Conservation (phyloP, 2,113 vertebrate genomes). For the Trematomus loennbergii region DNA sequence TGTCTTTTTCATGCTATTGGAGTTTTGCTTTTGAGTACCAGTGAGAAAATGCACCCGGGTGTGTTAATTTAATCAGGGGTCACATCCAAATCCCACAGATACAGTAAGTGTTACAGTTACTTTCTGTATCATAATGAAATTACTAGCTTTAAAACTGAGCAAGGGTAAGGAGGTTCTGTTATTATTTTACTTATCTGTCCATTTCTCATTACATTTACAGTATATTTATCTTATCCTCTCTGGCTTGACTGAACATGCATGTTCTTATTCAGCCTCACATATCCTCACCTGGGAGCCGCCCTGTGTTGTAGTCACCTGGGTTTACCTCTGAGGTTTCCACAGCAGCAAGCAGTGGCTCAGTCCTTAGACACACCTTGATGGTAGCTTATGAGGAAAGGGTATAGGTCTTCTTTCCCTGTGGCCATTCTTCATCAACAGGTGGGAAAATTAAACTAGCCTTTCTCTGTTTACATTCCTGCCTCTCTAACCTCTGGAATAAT, state of each 20-base stretch:
- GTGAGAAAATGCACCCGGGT: not conserved
- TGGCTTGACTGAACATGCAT: not conserved
- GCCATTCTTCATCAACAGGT: conserved; percentile 10
- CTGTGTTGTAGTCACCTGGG: conserved; percentile 1
- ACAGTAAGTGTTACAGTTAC: not conserved
- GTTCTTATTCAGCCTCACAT: not conserved
- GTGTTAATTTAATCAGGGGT: not conserved
- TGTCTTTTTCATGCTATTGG: not conserved
- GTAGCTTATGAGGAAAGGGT: not conserved
- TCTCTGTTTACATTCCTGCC: not conserved
- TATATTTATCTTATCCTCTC: not conserved
- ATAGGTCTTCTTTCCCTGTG: not conserved
- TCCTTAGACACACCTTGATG: conserved; percentile 25
- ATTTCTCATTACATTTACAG: not conserved
- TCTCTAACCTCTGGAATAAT: not conserved
- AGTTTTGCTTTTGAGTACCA: not conserved
- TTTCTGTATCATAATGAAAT: not conserved
- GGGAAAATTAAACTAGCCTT: conserved; percentile 1
- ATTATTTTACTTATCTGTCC: not conserved
- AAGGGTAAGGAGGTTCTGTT: not conserved
- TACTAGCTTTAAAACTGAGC: not conserved
- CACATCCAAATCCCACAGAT: not conserved
- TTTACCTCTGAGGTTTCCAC: conserved; percentile 1
- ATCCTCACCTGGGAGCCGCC: not conserved
- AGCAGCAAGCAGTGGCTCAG: conserved; percentile 15